Percentiles rank a stretch among this genome's conserved stretches.
phyloP scores from a whole-genome alignment of 2,113 vertebrate species.

The Phalacrocorax aristotelis region DNA sequence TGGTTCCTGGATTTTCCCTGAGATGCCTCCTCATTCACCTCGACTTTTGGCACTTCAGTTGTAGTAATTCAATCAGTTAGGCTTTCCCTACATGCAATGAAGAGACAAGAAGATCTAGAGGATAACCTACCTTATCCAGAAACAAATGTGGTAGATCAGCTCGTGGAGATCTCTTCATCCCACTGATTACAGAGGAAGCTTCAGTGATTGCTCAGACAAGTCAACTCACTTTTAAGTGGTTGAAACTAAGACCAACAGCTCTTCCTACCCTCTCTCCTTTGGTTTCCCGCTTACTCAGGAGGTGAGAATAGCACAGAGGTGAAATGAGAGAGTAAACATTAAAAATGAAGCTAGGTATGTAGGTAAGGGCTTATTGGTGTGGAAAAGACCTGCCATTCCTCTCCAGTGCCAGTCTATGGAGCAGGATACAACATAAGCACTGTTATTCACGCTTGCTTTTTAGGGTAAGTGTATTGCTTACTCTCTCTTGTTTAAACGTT shows the following conservation, averaged over 20 bases:
- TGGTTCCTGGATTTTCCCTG: neutral
- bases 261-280: neutral
- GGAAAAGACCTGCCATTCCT: neutral
- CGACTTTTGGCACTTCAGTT: neutral
- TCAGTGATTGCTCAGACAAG: neutral
- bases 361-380: neutral
- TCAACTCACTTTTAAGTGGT: neutral
- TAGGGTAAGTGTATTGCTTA: neutral
- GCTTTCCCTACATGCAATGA: neutral
- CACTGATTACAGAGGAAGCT: neutral
- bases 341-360: neutral
- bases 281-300: neutral
- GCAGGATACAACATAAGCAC: neutral
- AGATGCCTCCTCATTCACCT: neutral
- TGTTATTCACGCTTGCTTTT: neutral
- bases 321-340: neutral
- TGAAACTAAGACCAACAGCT: neutral
- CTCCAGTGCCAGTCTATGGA: neutral
- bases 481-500: slow-evolving; percentile 42
- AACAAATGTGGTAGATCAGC: neutral
- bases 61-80: neutral
- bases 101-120: neutral
- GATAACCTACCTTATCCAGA: neutral
- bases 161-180: neutral
- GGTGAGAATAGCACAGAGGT: neutral